Evolutionary conservation across 1,140 invertebrate species (phyloP).

Genomic region (Teleopsis dalmanni): DNA sequence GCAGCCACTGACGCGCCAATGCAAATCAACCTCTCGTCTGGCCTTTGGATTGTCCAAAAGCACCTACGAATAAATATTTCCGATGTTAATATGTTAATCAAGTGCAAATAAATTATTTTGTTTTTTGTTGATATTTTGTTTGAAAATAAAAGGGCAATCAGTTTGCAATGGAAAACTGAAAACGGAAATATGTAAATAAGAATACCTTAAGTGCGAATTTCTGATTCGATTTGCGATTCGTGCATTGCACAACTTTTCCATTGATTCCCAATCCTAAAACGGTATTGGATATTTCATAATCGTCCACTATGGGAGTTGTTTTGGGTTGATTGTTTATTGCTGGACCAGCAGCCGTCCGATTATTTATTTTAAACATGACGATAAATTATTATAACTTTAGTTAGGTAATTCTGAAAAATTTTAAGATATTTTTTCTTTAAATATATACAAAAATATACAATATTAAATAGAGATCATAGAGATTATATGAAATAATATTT

Average conservation of each 20-base stretch:
- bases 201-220: slow-evolving; percentile 85
- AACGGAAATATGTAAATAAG: not conserved
- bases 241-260: slow-evolving; percentile 84
- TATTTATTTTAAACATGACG: slow-evolving; percentile 7
- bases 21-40: slow-evolving; percentile 88
- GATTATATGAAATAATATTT: no score
- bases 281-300: slow-evolving; percentile 89
- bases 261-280: slow-evolving; percentile 97
- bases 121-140: no score
- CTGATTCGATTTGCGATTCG: slow-evolving; percentile 55
- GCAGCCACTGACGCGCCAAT: slow-evolving; percentile 86
- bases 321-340: slow-evolving; percentile 50
- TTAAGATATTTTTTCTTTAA: no score
- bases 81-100: no score
- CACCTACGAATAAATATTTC: slow-evolving; percentile 63
- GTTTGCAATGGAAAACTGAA: not conserved
- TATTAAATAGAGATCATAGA: no score
- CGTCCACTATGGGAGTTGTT: slow-evolving; percentile 74
- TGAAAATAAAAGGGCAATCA: not conserved
- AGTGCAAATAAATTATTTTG: no score
- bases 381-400: not conserved
- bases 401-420: no score
- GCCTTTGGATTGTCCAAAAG: slow-evolving; percentile 87
- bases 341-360: not conserved
- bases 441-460: no score